A percentile compares a stretch with the other conserved stretches of the same genome.
These are phyloP conservation scores for Monochamus saltuarius DNA, from an alignment of 1,140 invertebrate genomes.

Conservation along the genomic window DNA sequence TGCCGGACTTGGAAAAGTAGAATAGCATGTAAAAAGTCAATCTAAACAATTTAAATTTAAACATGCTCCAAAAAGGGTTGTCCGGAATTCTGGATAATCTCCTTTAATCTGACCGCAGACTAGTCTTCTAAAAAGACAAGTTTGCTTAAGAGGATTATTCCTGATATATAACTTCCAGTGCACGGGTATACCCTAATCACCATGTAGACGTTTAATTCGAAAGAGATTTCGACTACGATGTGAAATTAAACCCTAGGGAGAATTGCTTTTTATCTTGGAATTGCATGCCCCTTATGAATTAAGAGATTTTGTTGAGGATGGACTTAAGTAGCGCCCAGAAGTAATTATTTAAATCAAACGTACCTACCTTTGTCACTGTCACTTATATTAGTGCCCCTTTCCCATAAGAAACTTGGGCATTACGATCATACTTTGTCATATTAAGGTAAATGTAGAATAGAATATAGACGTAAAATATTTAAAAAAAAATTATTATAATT, in stretches of 20 bases:
- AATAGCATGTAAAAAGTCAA: conserved; percentile 14
- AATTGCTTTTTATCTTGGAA: background rate
- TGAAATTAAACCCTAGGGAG: conserved; percentile 24
- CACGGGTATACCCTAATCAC: conserved; percentile 27
- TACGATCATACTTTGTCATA: too few relatives aligned
- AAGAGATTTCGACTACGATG: conserved; percentile 23
- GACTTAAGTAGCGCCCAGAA: too few relatives aligned
- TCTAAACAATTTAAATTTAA: conserved; percentile 31
- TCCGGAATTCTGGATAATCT: conserved; percentile 31
- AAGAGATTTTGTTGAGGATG: too few relatives aligned
- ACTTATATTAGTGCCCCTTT: too few relatives aligned
- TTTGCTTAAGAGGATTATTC: conserved; percentile 40
- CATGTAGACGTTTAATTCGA: conserved; percentile 32
- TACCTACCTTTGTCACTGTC: too few relatives aligned
- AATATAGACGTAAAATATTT: too few relatives aligned
- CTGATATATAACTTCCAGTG: conserved; percentile 38
- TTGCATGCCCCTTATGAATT: too few relatives aligned
- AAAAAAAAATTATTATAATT: too few relatives aligned
- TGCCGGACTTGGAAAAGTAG: too few relatives aligned
- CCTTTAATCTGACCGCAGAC: conserved; percentile 27
- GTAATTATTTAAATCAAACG: too few relatives aligned
- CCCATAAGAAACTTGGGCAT: too few relatives aligned
- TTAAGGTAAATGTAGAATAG: too few relatives aligned
- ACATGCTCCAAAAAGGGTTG: conserved; percentile 31
- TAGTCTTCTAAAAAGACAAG: conserved; percentile 38